Percentiles rank a stretch among this genome's conserved stretches.
These are phyloP conservation scores for Oncorhynchus clarkii DNA, from an alignment of 2,113 vertebrate species.

Conservation along the genomic window DNA sequence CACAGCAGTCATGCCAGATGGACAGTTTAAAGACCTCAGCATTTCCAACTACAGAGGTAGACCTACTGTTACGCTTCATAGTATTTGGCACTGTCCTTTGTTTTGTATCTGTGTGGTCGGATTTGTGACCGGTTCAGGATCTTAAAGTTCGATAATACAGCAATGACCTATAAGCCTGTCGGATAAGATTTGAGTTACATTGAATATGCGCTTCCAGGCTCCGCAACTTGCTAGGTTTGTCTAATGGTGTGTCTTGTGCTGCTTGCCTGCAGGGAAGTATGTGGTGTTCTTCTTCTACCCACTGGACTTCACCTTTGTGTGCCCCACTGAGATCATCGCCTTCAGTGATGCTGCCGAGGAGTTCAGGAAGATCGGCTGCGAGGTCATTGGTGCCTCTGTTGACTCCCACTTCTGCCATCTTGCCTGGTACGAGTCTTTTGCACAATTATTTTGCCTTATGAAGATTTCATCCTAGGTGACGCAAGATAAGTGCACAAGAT, in stretches of 20 bases:
- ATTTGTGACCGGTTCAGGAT: too few relatives aligned
- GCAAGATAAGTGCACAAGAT: too few relatives aligned
- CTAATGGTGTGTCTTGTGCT: neutral
- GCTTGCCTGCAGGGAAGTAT: slow-evolving; percentile 82
- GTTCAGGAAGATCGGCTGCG: slow-evolving; percentile 90
- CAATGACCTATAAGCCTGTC: too few relatives aligned
- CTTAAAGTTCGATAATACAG: too few relatives aligned
- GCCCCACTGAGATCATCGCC: slow-evolving; percentile 96
- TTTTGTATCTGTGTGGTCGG: neutral
- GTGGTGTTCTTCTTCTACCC: slow-evolving; percentile 97
- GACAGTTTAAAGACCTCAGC: slow-evolving; percentile 88
- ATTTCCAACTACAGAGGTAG: slow-evolving; percentile 92
- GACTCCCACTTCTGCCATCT: slow-evolving; percentile 98
- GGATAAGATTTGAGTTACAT: too few relatives aligned
- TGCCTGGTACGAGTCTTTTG: slow-evolving; percentile 78
- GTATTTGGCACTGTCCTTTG: neutral
- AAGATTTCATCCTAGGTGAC: too few relatives aligned
- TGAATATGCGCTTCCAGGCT: neutral
- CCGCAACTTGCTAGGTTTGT: neutral
- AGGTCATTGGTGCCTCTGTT: slow-evolving; percentile 93
- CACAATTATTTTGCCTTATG: neutral
- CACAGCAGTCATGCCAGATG: slow-evolving; percentile 93
- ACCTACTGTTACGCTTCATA: slow-evolving; percentile 25
- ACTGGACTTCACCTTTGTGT: slow-evolving; percentile 97
- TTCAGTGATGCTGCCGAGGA: slow-evolving; percentile 92